Evolutionary conservation across 2,888 invertebrate species (phyloP), one percentile per base, ranked within the genome.

Genomic region (Lepidocyrtinus sp.): DNA sequence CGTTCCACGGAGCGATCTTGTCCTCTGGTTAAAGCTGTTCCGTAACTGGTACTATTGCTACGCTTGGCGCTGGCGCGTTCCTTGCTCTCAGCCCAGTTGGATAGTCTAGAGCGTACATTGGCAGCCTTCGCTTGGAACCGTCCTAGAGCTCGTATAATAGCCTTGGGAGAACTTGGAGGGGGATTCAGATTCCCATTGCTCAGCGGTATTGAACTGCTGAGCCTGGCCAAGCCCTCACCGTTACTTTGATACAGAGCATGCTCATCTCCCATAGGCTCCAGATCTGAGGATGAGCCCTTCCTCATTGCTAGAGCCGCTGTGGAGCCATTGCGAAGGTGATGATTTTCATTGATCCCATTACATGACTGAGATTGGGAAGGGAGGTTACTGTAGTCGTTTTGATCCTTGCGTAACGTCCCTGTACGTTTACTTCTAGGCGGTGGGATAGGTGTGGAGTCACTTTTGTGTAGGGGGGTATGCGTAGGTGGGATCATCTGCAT

Each of bases 41-140:
- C 27, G 9, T 69, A 69, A 69, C 17, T 63, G 25, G 26, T 70
- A 45, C 45, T 36, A 12, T 21, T 17, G n/a, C 9, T 26, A 19
- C 70, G 65, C n/a, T 81, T 82, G 7, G 77, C 45, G 45, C 50
- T 62, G 21, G 72, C 63, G 2, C 77, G 64, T 15, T 85, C 85
- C 75, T 82, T 83, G 17, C 75, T 68, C 21, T 86, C 86, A 1
- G 82, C 69, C 85, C 85, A 85, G 62, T 81, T 82, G 0, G 83
- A 77, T 27, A 85, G 81, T 73, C 83, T 82, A 1, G 85, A 84
- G 24, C 84, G 70, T 9, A 87, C 83, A 71, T 83, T 86, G 12
- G 85, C 85, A 27, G 86, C 86, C 59, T 85, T 86, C 1, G 86
- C 84, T 72, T 87, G 85, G 67, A 87, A 86, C 12, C 85, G n/a